Percentiles rank a stretch among this genome's conserved stretches.
Conservation (phyloP, 2,797 vertebrate species). For the Notolabrus celidotus region DNA sequence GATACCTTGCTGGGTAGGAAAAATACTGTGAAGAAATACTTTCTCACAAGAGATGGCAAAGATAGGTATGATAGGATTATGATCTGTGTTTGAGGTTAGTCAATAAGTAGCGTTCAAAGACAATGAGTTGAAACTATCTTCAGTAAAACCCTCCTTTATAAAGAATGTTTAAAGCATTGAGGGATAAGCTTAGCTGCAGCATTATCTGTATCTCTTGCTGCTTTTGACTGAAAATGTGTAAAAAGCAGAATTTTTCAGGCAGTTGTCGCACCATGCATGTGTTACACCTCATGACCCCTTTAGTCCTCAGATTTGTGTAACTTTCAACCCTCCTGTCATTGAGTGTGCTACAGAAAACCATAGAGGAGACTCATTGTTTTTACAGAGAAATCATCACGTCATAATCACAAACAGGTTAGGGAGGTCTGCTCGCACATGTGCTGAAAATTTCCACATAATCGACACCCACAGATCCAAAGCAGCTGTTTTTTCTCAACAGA, state of each 20-base stretch:
- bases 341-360: background rate
- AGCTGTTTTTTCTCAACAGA: conserved; percentile 52
- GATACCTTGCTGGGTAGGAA: background rate
- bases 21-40: conserved; percentile 17
- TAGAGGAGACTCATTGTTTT: conserved; percentile 23
- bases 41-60: conserved; percentile 14
- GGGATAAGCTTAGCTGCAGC: background rate
- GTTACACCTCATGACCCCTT: background rate
- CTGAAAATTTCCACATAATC: conserved; percentile 37
- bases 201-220: too few species aligned
- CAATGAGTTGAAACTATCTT: background rate
- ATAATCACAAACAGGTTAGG: conserved; percentile 37
- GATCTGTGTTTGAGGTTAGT: background rate
- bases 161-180: background rate
- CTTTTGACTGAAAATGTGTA: background rate
- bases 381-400: conserved; percentile 1
- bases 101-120: background rate
- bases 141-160: background rate
- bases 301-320: background rate
- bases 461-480: conserved; percentile 24
- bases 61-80: background rate
- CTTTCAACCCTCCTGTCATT: conserved; percentile 4
- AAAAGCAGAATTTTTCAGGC: background rate
- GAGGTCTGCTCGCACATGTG: conserved; percentile 29
- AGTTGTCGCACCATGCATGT: too few species aligned